Percentiles rank a stretch among this genome's conserved stretches.
Evolutionary conservation across 2,888 invertebrate genomes (phyloP).

Genomic region (Schizaphis graminum): DNA sequence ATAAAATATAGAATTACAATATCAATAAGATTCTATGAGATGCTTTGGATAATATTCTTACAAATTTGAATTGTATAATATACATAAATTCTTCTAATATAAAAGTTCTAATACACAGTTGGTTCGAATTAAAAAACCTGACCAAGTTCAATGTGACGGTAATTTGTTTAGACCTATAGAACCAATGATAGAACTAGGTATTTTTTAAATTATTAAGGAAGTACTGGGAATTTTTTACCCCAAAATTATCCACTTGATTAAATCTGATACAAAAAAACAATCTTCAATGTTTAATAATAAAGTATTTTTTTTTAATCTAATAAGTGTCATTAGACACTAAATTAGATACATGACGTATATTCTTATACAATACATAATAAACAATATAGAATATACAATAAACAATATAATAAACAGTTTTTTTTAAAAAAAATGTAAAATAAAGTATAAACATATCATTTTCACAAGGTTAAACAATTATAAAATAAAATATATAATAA

Average conservation of each 20-base stretch:
- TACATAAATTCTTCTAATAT: too few species aligned
- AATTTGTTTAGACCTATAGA: too few species aligned
- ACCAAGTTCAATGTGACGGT: too few species aligned
- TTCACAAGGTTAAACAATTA: neutral
- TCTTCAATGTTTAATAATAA: neutral
- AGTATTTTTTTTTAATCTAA: neutral
- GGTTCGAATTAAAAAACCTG: too few species aligned
- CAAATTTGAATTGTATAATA: too few species aligned
- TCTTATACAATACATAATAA: neutral
- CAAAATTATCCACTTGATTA: neutral
- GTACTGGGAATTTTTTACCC: neutral
- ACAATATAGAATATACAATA: neutral
- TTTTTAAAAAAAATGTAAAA: neutral
- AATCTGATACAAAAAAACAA: neutral
- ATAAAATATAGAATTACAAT: too few species aligned
- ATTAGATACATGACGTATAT: neutral
- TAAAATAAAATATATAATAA: neutral
- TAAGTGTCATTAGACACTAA: neutral
- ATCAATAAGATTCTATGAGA: too few species aligned
- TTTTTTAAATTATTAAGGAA: too few species aligned
- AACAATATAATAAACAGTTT: neutral
- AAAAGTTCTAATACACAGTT: too few species aligned
- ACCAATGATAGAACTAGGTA: too few species aligned
- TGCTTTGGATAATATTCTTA: too few species aligned
- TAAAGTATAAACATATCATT: neutral